Evolutionary conservation across 1,140 invertebrate genomes (phyloP), one percentile per base, ranked within the genome.

Genomic region (Aphelenchoides avenae): DNA sequence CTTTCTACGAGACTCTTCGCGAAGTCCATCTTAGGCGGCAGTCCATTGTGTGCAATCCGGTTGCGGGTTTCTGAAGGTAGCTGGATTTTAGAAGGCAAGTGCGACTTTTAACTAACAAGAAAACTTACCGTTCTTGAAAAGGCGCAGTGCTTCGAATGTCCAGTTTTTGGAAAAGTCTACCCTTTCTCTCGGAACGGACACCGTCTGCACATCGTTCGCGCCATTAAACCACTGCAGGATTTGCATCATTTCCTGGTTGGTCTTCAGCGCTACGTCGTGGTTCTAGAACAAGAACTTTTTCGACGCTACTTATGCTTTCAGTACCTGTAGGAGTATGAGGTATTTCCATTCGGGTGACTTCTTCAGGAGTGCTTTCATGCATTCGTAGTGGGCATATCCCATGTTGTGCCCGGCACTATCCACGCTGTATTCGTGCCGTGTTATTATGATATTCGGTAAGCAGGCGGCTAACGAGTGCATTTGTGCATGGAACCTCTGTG

Each of bases 241-340:
- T 54, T 58, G 56, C 13, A 42, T 34, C n/a, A 58, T 42, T 36
- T 58, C 56, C 18, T 40, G 24, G 31, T 58, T 59, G 4, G 56
- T 58, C 40, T 58, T 58, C 34, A 58, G 52, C 31, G 37, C 52
- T 15, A 57, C 24, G 29, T 58, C 56, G 33, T 58, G 56, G 13
- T 58, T 58, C 26, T 56, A 37, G 20, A 52, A 52, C 20, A 18
- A 4, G 39, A 42, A 52, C 26, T 13, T 53, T 24, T 20, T 18
- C 20, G 20, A 5, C 18, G 36, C 27, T 42, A 46, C 24, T 52
- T 34, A 5, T 47, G 6, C 24, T 26, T n/a, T 36, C 1, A 15
- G 24, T 42, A 34, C 46, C 46, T 48, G 46, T 2, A 48, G 46
- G 20, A 40, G 33, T 26, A 49, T 33, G n/a, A 52, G 20, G 33